Base-by-base conservation (phyloP, 1,140 invertebrate genomes). In the Chionoecetes opilio region DNA sequence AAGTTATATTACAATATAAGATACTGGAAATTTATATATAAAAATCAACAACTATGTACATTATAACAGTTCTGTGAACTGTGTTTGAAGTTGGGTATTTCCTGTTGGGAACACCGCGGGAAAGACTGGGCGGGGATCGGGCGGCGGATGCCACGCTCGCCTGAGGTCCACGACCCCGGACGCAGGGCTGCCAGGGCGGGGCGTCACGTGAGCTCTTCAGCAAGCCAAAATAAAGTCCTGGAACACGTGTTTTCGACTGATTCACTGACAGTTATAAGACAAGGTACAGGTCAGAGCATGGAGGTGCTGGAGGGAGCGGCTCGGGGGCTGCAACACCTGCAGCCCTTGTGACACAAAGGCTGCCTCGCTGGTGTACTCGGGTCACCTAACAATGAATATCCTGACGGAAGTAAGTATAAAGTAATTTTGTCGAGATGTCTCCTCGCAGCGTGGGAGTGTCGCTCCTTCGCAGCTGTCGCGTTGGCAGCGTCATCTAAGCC, bases 1-100 rank as follows among this genome's bases (percentile, higher is more conserved):
- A 82, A 89, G 63, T 89, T 94, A 94, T 94, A 14, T 82, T 94
- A 94, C 93, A 94, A 41, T 53, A 94, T 38, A 90, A 82, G 85
- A 53, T 89, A 94, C 35, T 90, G 87, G 53, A 84, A 84, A 90
- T 90, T 90, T 94, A 94, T 94, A 91, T 94, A 94, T 94, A 94
- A 94, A 94, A 94, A 94, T 94, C 93, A 94, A 94, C 93, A 90
- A 94, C 86, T 94, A 94, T 94, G 0, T 94, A 94, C 93, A 94
- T 89, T 88, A 75, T 41, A 87, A 35, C 38, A 41, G 84, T 93
- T 88, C 87, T 41, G 9, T 91, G 87, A 94, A 94, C 93, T 35
- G 82, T 87, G 29, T 53, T n/a, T 85, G 46, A 21, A 87, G 31
- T 8, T 53, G 26, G 92, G 84, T 32, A 86, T 93, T 82, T 85